Conservation (phyloP, 1,140 invertebrate genomes). For the Cydia fagiglandana region DNA sequence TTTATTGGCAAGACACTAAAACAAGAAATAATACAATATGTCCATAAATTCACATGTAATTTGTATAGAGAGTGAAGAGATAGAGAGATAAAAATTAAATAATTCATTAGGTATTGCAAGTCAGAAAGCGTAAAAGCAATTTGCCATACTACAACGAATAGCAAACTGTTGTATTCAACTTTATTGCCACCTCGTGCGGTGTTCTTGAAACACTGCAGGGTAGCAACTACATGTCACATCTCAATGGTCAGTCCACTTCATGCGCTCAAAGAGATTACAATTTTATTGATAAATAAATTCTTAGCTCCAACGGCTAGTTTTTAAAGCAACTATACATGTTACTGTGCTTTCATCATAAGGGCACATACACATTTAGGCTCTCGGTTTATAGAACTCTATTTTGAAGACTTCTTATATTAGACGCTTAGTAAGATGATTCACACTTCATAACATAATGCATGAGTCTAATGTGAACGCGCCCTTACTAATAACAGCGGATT, state of each 20-base stretch:
- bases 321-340: conserved; percentile 40
- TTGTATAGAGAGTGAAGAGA: conserved; percentile 74
- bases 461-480: neutral
- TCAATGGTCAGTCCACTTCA: conserved; percentile 54
- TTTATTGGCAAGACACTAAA: conserved; percentile 76
- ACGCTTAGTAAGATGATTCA: neutral
- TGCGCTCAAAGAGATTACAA: conserved; percentile 75
- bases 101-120: conserved; percentile 47
- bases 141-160: conserved; percentile 78
- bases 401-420: neutral
- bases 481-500: conserved; percentile 12
- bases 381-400: neutral
- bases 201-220: conserved; percentile 68
- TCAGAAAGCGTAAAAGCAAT: conserved; percentile 61
- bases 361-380: conserved; percentile 52
- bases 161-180: conserved; percentile 62
- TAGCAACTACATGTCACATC: conserved; percentile 55
- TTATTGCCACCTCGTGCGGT: conserved; percentile 58
- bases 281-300: conserved; percentile 43
- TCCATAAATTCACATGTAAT: conserved; percentile 65
- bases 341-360: conserved; percentile 52
- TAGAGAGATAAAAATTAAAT: conserved; percentile 61
- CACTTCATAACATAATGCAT: neutral
- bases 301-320: conserved; percentile 16
- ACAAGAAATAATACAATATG: conserved; percentile 57